phyloP scores from a whole-genome alignment of 2,888 invertebrate species.

The Hydriomena furcata region DNA sequence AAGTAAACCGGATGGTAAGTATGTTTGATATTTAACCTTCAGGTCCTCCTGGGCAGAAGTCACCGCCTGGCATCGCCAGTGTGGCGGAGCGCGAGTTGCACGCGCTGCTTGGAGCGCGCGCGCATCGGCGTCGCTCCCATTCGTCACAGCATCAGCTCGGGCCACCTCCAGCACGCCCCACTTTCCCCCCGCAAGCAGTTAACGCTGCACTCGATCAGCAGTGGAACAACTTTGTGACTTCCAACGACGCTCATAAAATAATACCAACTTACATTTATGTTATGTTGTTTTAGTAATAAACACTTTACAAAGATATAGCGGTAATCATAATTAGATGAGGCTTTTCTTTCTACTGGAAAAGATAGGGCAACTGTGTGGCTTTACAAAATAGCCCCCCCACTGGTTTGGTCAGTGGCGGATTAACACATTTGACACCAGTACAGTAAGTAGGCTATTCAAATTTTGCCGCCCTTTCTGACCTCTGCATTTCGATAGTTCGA shows the following conservation, averaged over 20 bases:
- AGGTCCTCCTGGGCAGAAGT: background rate
- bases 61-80: conserved; percentile 26
- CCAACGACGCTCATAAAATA: conserved; percentile 38
- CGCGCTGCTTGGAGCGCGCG: conserved; percentile 51
- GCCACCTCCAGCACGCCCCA: conserved; percentile 19
- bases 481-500: too few relatives aligned
- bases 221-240: conserved; percentile 57
- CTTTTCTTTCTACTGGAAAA: too few relatives aligned
- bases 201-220: conserved; percentile 43
- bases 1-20: too few relatives aligned
- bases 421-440: too few relatives aligned
- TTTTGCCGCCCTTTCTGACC: too few relatives aligned
- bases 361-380: too few relatives aligned
- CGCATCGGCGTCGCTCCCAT: conserved; percentile 48
- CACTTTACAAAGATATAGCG: conserved; percentile 57
- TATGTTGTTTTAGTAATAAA: conserved; percentile 62
- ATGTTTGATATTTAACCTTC: too few relatives aligned
- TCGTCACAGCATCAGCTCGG: conserved; percentile 8
- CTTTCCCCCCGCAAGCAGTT: conserved; percentile 49
- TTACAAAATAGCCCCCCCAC: too few relatives aligned
- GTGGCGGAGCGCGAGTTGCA: conserved; percentile 64
- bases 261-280: conserved; percentile 41
- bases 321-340: too few relatives aligned
- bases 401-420: too few relatives aligned
- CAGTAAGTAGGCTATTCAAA: too few relatives aligned